Percentiles rank a stretch among this genome's conserved stretches.
Conservation (phyloP, 2,797 vertebrate species). For the Propithecus deckenii region DNA sequence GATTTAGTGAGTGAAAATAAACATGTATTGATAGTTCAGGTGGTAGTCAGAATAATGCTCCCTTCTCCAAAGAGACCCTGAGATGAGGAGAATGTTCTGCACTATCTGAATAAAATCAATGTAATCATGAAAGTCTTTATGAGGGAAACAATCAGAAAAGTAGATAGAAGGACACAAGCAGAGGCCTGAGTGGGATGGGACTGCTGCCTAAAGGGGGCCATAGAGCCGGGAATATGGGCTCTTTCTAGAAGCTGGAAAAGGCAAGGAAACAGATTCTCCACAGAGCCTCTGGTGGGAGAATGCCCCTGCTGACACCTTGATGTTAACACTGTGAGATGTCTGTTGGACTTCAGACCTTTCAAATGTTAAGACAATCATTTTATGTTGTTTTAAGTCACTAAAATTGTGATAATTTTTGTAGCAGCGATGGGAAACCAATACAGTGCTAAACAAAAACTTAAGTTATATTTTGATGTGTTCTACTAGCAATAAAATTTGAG, state of each 20-base stretch:
- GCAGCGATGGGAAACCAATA: neutral
- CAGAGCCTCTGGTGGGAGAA: neutral
- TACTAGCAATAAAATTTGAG: neutral
- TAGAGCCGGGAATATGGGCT: neutral
- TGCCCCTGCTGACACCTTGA: neutral
- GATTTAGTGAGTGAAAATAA: neutral
- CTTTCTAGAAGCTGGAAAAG: neutral
- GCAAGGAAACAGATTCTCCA: neutral
- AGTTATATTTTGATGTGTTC: neutral
- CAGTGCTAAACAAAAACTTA: neutral
- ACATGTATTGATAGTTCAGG: too few species aligned
- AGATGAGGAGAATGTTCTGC: neutral
- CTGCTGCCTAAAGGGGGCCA: neutral
- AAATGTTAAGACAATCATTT: neutral
- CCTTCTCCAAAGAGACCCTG: neutral
- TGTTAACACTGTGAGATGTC: neutral
- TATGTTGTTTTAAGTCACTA: neutral
- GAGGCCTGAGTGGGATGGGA: neutral
- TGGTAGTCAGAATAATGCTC: neutral
- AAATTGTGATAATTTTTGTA: neutral
- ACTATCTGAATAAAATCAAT: neutral
- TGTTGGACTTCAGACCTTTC: neutral
- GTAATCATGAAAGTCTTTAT: neutral
- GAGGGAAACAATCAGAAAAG: neutral
- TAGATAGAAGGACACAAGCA: neutral